Evolutionary conservation across 2,113 vertebrate species (phyloP), one percentile per base, ranked within the genome.

Genomic region (Petromus typicus): DNA sequence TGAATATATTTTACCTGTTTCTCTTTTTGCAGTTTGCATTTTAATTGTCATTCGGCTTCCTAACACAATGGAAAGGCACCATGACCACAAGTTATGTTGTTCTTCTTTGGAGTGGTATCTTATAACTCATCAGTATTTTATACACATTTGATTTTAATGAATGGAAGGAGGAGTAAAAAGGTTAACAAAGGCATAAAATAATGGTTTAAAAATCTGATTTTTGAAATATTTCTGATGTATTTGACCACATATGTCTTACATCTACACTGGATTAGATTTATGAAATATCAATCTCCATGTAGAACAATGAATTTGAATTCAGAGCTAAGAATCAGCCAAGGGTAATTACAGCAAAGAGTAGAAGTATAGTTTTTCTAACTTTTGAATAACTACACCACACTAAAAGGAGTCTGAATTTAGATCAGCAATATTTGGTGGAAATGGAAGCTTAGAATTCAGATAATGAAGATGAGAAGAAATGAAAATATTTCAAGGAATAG

Each of bases 211-310:
- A 45, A 75, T 45, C 71, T 13, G 14, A 13, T 7, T 78, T n/a
- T 92, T 75, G 10, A 54, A 48, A 81, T 23, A 56, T 13, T 82
- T 76, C 17, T 86, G 2, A n/a, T 48, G 17, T 5, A 69, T 57
- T 45, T 43, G 37, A 56, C 64, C 22, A 9, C 51, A 2, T 78
- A 69, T 48, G 54, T 69, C 34, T 76, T 76, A 14, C 7, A 22
- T 30, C 5, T n/a, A 76, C 1, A 37, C 9, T 63, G 27, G 88
- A 56, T 80, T 84, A 75, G 18, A 14, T 27, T 48, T 51, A 54
- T 89, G 78, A 94, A 91, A 22, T 76, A 32, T 79, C 18, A 81
- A 45, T 76, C 6, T 78, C 45, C 43, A 88, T 85, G 80, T 66
- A 86, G 27, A 80, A 63, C 1, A 10, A 67, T 75, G n/a, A 57